Percentiles rank a stretch among this genome's conserved stretches.
Conservation (phyloP, 92 coral and sea anemone species). For the Porites rus region DNA sequence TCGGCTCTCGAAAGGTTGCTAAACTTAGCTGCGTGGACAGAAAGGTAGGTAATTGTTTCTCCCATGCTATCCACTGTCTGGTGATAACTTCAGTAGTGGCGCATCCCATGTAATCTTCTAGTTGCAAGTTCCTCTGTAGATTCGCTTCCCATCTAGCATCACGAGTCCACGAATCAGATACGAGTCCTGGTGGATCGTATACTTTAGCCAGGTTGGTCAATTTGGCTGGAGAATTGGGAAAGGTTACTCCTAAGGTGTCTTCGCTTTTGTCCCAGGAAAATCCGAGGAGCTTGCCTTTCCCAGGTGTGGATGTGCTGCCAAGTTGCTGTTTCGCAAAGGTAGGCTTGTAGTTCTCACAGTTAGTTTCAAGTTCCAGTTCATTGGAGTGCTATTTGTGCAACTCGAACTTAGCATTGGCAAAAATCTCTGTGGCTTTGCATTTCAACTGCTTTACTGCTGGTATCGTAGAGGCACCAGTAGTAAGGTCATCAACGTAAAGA, state of each 20-base stretch:
- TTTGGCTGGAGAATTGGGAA: conserved; percentile 43
- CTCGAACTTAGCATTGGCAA: conserved; percentile 47
- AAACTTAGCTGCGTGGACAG: conserved; percentile 50
- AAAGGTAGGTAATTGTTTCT: conserved; percentile 34
- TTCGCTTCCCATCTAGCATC: conserved; percentile 53
- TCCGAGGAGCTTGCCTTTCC: conserved; percentile 50
- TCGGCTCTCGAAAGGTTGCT: conserved; percentile 56
- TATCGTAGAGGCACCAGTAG: conserved; percentile 1
- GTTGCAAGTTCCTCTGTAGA: conserved; percentile 56
- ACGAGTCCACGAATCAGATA: conserved; percentile 64
- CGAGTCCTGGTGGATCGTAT: conserved; percentile 68
- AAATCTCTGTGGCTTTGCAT: conserved; percentile 39
- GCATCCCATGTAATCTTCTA: conserved; percentile 57
- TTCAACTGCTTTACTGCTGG: neutral
- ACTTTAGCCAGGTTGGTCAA: conserved; percentile 59
- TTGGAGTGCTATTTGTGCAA: conserved; percentile 57
- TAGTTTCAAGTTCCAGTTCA: conserved; percentile 50
- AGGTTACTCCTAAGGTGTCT: conserved; percentile 46
- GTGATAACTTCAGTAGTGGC: conserved; percentile 48
- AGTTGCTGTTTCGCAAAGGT: conserved; percentile 56
- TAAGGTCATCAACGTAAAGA: conserved; percentile 24
- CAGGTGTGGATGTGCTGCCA: conserved; percentile 12
- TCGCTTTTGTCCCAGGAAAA: conserved; percentile 51
- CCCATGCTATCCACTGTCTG: conserved; percentile 59
- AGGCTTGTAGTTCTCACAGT: conserved; percentile 24